Evolutionary conservation across 92 coral and sea anemone genomes (phyloP), one percentile per base, ranked within the genome.

Genomic region (Paramuricea clavata): DNA sequence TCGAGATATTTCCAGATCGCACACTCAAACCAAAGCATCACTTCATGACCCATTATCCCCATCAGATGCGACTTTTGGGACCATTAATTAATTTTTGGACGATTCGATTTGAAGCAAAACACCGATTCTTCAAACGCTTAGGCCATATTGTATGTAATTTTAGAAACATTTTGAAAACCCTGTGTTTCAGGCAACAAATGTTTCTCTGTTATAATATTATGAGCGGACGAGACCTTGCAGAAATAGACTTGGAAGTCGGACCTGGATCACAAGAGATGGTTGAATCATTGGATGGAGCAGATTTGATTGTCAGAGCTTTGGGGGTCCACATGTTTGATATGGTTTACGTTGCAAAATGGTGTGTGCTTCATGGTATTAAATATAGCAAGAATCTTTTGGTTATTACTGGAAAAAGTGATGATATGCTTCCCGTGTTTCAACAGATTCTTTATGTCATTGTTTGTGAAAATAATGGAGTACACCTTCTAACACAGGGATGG

Each of bases 281-380:
- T 34, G 79, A 11, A 19, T 47, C 79, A 19, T 69, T 39, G 9
- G 76, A 32, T 3, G 23, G 22, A 16, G 49, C 32, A 9, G 59
- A 23, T n/a, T 73, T 41, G 12, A 39, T 36, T 39, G 59, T 25
- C 79, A 73, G 79, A 73, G 56, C 12, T 42, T 39, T 73, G 56
- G 59, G 31, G 12, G 59, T 41, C 30, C 79, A 42, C 12, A 3
- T 44, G n/a, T 42, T 74, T 39, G 61, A 44, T 6, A 59, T 39
- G 41, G 81, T 74, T 2, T 74, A 74, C 33, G 57, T 49, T 76
- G 82, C 82, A 15, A 52, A 76, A 52, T 76, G 82, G 67, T 76
- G 82, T 52, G 67, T 76, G 8, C n/a, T 76, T 15, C 39, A 76
- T 23, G 82, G 82, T 1, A 76, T 39, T 2, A 49, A 49, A 36